Conservation (phyloP, 2,113 vertebrate species). For the Otis tarda region DNA sequence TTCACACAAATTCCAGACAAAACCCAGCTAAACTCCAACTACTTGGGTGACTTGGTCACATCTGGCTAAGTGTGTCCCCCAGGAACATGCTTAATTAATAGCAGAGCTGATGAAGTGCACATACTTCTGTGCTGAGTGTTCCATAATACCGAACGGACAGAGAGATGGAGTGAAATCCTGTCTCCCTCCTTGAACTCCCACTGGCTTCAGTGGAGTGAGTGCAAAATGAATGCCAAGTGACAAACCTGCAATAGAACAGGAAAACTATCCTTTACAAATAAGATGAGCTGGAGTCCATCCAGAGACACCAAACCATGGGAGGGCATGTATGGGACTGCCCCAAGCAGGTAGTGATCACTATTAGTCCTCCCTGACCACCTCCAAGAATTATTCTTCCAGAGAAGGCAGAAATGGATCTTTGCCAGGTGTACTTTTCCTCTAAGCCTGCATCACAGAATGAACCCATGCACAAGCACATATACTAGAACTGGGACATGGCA, state of each 20-base stretch:
- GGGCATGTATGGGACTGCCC: neutral
- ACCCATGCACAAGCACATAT: neutral
- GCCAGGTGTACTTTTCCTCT: neutral
- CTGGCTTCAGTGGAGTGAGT: neutral
- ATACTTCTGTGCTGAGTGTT: constrained; percentile 44
- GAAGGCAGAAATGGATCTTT: neutral
- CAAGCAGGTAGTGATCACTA: neutral
- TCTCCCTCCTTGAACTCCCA: neutral
- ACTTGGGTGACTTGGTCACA: constrained; percentile 44
- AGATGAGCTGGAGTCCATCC: neutral
- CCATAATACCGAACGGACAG: neutral
- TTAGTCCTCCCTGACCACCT: neutral
- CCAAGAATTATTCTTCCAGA: neutral
- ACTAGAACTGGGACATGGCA: neutral
- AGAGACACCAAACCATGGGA: neutral
- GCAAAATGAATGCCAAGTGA: neutral
- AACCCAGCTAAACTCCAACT: constrained; percentile 12
- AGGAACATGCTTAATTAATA: constrained; percentile 42
- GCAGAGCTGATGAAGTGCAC: constrained; percentile 60
- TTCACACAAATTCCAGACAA: constrained; percentile 50
- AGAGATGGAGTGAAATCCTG: constrained; percentile 25
- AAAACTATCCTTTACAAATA: neutral
- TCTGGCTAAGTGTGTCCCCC: constrained; percentile 31
- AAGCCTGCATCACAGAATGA: neutral
- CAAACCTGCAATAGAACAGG: neutral